Evolutionary conservation across 2,888 invertebrate genomes (phyloP).

Genomic region (Neria commutata): DNA sequence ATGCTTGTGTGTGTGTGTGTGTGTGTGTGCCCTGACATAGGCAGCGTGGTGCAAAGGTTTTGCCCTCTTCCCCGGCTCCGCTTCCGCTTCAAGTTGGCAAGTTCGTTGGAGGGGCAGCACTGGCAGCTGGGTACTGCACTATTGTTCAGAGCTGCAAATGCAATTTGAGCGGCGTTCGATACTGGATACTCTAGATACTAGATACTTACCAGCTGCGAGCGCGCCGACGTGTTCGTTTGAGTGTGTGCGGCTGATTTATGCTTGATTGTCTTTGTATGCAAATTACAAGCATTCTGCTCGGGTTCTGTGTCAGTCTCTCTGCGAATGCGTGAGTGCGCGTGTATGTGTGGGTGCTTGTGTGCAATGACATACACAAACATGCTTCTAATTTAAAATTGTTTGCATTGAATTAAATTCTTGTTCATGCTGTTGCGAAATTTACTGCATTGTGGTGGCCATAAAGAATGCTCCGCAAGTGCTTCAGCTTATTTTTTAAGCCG

Average conservation of each 20-base stretch:
- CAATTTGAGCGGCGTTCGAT: conserved; percentile 50
- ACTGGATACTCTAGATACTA: background rate
- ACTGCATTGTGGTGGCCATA: too few relatives aligned
- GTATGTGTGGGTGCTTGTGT: background rate
- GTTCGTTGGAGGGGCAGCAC: conserved; percentile 1
- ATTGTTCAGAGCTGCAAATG: conserved; percentile 35
- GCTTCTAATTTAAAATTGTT: background rate
- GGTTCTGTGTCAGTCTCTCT: too few relatives aligned
- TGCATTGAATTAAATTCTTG: background rate
- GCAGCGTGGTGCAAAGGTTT: background rate
- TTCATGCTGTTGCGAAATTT: background rate
- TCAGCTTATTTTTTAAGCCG: too few relatives aligned
- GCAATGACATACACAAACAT: too few relatives aligned
- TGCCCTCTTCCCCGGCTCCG: background rate
- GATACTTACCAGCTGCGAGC: background rate
- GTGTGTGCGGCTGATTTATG: background rate
- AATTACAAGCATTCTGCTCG: background rate
- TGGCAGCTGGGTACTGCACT: conserved; percentile 13
- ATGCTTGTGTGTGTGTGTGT: too few relatives aligned
- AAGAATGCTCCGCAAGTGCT: too few relatives aligned
- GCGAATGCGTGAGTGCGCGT: background rate
- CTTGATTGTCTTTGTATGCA: conserved; percentile 1
- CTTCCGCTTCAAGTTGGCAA: background rate
- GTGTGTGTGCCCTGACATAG: background rate
- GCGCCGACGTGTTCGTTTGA: conserved; percentile 37